Evolutionary conservation across 1,140 invertebrate genomes (phyloP), one percentile per base, ranked within the genome.

Genomic region (Cylas formicarius): DNA sequence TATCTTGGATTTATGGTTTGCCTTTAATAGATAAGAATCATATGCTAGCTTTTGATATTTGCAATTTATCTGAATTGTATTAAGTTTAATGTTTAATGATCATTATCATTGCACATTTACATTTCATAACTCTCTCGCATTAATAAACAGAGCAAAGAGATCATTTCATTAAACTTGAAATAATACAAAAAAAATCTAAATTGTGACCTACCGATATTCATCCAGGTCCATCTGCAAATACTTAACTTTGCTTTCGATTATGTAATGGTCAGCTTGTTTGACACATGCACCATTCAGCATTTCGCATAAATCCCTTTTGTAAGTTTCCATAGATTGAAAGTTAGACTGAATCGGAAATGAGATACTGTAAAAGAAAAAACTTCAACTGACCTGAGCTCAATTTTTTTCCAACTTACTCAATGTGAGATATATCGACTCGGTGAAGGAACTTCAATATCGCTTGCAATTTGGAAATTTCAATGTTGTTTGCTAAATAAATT

Each of bases 381-480:
- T n/a, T n/a, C 4, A 11, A 39, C 22, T 26, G 17, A 39, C 36
- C 24, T 39, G 4, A 23, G 22, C n/a, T 19, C 3, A 16, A 27
- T 39, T 27, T 27, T 26, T 11, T 48, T 10, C 9, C 39, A 16
- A 24, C 22, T 28, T 17, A 32, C 20, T 16, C 26, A 27, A 22
- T 52, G 21, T 17, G 49, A 49, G n/a, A n/a, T n/a, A n/a, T n/a
- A n/a, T n/a, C n/a, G n/a, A n/a, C n/a, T n/a, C n/a, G n/a, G n/a
- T n/a, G n/a, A n/a, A n/a, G n/a, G 43, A 37, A 53, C 3, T 32
- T 8, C 21, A 42, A 36, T 19, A 47, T 40, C 21, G 41, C 40
- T 16, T 50, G 47, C n/a, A 39, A 13, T n/a, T 29, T 29, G 26
- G 49, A 43, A 0, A 47, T 41, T 44, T 53, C 47, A 2, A 53